Evolutionary conservation across 2,888 invertebrate species (phyloP).

Genomic region (Dexiosoma caninum): DNA sequence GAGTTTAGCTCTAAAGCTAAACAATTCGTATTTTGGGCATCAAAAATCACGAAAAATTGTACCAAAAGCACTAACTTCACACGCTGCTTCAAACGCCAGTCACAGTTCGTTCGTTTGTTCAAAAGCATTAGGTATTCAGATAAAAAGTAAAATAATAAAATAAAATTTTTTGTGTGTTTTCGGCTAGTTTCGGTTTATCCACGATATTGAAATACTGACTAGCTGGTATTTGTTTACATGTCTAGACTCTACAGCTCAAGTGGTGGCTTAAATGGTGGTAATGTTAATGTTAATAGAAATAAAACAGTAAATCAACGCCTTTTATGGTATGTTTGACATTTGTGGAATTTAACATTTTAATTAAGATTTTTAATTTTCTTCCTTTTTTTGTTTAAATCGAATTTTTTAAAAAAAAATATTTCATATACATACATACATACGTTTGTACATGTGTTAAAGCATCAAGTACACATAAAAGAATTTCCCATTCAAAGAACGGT

Average conservation of each 20-base stretch:
- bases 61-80: no score
- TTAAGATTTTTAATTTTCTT: slow-evolving; percentile 41
- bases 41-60: no score
- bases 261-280: slow-evolving; percentile 27
- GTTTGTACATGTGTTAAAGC: not conserved
- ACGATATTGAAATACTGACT: not conserved
- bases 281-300: slow-evolving; percentile 54
- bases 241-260: not conserved
- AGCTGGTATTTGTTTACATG: not conserved
- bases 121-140: slow-evolving; percentile 48
- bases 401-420: not conserved
- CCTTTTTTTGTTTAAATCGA: not conserved
- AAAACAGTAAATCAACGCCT: slow-evolving; percentile 63
- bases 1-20: no score
- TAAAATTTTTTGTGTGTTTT: slow-evolving; percentile 40
- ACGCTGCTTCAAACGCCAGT: no score
- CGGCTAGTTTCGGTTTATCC: not conserved
- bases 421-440: no score
- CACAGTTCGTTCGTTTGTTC: slow-evolving; percentile 49
- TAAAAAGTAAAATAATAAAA: slow-evolving; percentile 50
- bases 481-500: not conserved
- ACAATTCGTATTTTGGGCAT: no score
- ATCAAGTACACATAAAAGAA: not conserved
- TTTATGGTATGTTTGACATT: slow-evolving; percentile 59
- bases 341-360: slow-evolving; percentile 57